Evolutionary conservation across 2,113 vertebrate genomes (phyloP).

Genomic region (Hipposideros armiger): DNA sequence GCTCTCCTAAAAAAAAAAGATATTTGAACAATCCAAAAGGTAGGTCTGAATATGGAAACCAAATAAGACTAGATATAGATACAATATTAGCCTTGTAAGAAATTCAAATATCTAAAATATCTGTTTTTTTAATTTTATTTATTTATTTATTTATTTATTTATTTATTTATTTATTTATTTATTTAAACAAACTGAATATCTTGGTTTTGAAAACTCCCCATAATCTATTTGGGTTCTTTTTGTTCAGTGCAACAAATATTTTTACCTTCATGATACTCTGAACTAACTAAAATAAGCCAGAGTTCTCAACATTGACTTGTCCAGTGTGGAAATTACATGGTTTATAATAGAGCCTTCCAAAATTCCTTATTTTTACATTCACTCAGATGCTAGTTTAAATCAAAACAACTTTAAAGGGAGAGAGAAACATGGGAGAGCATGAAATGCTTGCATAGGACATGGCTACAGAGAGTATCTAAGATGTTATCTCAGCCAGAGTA

Average conservation of each 20-base stretch:
- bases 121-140: no score
- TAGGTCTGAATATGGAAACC: neutral
- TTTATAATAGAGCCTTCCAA: neutral
- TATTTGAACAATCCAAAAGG: neutral
- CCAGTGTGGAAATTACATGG: neutral
- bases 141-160: no score
- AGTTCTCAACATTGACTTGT: neutral
- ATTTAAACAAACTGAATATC: neutral
- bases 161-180: neutral
- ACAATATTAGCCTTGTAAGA: neutral
- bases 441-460: rapidly evolving
- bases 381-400: neutral
- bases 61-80: neutral
- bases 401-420: neutral
- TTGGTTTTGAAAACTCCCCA: neutral
- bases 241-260: neutral
- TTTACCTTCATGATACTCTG: neutral
- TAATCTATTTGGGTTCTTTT: neutral
- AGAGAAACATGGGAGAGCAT: neutral
- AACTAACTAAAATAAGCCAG: neutral
- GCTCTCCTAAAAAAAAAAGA: neutral
- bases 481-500: neutral
- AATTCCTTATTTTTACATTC: neutral
- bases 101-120: neutral
- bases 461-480: rapidly evolving